These are phyloP conservation scores for Trisateles emortualis DNA, from an alignment of 2,888 invertebrate species.

Conservation along the genomic window DNA sequence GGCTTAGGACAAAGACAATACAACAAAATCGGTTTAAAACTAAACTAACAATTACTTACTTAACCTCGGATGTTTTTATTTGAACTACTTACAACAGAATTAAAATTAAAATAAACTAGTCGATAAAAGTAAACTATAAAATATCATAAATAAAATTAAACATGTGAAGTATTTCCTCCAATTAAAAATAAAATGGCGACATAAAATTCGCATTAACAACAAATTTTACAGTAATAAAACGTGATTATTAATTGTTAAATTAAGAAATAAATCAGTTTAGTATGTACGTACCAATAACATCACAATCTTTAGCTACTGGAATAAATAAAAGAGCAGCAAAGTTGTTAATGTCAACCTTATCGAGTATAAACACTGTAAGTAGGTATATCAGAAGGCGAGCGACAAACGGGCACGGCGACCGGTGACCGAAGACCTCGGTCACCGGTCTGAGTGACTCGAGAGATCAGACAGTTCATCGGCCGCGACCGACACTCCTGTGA, in stretches of 20 bases:
- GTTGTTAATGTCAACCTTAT: background rate
- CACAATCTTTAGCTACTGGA: too few relatives aligned
- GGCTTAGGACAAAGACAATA: conserved; percentile 17
- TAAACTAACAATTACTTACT: conserved; percentile 2
- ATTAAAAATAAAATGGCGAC: too few relatives aligned
- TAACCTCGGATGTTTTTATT: background rate
- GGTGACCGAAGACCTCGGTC: background rate
- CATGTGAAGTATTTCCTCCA: too few relatives aligned
- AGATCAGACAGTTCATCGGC: conserved; percentile 48
- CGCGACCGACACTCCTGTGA: conserved; percentile 30
- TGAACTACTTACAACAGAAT: background rate
- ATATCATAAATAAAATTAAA: too few relatives aligned
- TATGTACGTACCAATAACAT: too few relatives aligned
- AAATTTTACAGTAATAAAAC: too few relatives aligned
- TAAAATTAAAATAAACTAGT: background rate
- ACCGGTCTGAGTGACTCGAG: background rate
- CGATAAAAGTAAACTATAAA: too few relatives aligned
- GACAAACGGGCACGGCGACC: background rate
- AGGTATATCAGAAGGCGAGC: background rate
- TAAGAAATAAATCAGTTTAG: too few relatives aligned
- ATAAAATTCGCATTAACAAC: too few relatives aligned
- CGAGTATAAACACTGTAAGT: background rate
- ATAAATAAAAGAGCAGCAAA: background rate
- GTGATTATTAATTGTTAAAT: too few relatives aligned
- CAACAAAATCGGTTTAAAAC: conserved; percentile 6